Conservation (phyloP, 2,113 vertebrate genomes). For the Diglossa brunneiventris region DNA sequence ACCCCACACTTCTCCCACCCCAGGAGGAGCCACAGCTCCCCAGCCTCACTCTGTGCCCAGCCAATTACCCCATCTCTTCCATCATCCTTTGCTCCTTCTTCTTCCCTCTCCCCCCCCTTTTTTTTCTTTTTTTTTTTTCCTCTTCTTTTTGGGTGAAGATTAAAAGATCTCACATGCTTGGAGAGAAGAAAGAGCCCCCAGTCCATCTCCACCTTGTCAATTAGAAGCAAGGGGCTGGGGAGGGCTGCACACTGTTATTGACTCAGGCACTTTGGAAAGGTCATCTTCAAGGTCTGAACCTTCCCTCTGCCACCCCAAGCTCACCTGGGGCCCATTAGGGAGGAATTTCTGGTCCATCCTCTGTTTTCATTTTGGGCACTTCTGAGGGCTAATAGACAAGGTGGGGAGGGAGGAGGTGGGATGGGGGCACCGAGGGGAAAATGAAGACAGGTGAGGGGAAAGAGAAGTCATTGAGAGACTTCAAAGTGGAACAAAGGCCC, state of each 20-base stretch:
- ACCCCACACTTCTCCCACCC: rapidly evolving
- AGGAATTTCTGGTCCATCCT: slow-evolving; percentile 50
- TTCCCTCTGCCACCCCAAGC: slow-evolving; percentile 16
- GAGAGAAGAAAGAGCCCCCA: slow-evolving; percentile 48
- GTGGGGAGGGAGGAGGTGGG: slow-evolving; percentile 28
- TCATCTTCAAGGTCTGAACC: slow-evolving; percentile 55
- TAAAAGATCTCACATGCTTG: slow-evolving; percentile 10
- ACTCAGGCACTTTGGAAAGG: slow-evolving; percentile 52
- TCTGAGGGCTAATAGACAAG: slow-evolving; percentile 29
- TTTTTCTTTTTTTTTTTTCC: too few relatives aligned
- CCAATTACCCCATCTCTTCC: neutral
- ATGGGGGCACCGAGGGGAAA: neutral
- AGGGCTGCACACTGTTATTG: slow-evolving; percentile 43
- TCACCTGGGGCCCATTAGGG: slow-evolving; percentile 69
- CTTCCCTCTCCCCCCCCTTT: neutral
- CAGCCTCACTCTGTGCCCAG: neutral
- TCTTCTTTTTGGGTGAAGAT: neutral
- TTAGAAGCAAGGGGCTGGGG: slow-evolving; percentile 3
- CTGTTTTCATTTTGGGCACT: slow-evolving; percentile 43
- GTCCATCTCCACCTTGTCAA: slow-evolving; percentile 53
- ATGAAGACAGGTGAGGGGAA: slow-evolving; percentile 50
- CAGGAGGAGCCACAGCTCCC: neutral
- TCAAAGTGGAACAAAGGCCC: slow-evolving; percentile 66
- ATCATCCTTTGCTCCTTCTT: neutral
- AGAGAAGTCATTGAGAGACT: slow-evolving; percentile 65